Percentiles rank a stretch among this genome's conserved stretches.
These are phyloP conservation scores for Clanis bilineata DNA, from an alignment of 2,888 invertebrate species.

Conservation along the genomic window DNA sequence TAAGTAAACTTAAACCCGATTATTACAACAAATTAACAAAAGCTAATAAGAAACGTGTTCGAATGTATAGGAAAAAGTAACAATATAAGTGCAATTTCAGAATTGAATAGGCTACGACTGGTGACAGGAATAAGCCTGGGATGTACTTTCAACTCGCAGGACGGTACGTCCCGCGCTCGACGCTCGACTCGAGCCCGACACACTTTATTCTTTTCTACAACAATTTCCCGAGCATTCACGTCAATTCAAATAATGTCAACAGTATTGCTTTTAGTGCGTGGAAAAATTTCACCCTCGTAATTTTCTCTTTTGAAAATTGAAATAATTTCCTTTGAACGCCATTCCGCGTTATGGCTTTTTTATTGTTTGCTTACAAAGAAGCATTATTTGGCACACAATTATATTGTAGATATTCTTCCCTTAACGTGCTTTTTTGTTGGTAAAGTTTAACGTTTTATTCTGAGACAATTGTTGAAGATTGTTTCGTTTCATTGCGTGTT, in stretches of 20 bases:
- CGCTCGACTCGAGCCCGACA: neutral
- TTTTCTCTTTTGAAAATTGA: conserved; percentile 41
- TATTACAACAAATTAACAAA: neutral
- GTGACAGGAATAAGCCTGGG: conserved; percentile 4
- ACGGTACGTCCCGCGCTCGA: conserved; percentile 1
- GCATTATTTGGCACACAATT: conserved; percentile 6
- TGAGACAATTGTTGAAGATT: neutral
- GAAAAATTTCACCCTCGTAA: conserved; percentile 36
- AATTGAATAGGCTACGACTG: neutral
- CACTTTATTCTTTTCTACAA: conserved; percentile 9
- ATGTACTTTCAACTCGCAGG: neutral
- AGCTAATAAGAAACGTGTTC: neutral
- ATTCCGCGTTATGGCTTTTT: conserved; percentile 42
- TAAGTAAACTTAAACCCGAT: too few relatives aligned
- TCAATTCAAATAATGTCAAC: conserved; percentile 31
- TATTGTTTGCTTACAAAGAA: conserved; percentile 43
- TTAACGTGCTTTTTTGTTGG: conserved; percentile 1
- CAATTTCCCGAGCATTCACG: conserved; percentile 12
- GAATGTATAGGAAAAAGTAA: neutral
- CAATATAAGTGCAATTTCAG: neutral
- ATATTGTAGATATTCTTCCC: conserved; percentile 11
- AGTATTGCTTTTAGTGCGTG: conserved; percentile 35
- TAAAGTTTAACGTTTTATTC: conserved; percentile 12
- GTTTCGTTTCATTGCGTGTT: conserved; percentile 8
- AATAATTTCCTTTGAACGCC: conserved; percentile 47